Base-by-base conservation (phyloP, 2,888 invertebrate species). In the Drosophila antonietae region DNA sequence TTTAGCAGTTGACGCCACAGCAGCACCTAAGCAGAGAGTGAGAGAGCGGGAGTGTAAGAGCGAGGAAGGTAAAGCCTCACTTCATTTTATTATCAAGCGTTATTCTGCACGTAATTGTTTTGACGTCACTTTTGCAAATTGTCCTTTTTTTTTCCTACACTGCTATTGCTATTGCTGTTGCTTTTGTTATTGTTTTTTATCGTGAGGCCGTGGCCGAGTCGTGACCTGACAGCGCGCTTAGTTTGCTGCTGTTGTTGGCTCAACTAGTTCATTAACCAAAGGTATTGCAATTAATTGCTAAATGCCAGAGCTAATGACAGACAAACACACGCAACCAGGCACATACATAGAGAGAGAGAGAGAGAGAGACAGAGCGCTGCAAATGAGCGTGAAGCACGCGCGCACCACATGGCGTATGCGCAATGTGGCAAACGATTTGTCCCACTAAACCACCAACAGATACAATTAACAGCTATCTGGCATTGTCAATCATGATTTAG, bases 61-160 rank as follows among this genome's bases (percentile, higher is more conserved):
- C 15, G 35, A 37, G 47, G 57, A 44, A 20, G 28, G 20, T 39
- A 63, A 61, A 66, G 78, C 59, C 62, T 73, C 88, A 88, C 85
- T 89, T 83, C 83, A 88, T 85, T 89, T 89, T 89, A 89, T 89
- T 89, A 86, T 86, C 89, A 84, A 84, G 84, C 89, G 79, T 78
- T 82, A 82, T 86, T 84, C 71, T 79, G 77, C 85, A 82, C 89
- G 86, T 86, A 86, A 86, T 86, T 86, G 89, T 88, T 86, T 85
- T 88, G 85, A 83, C 85, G 89, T 88, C 89, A 84, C 89, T 79
- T 73, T 76, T 80, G 81, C 84, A 84, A 80, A 80, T 84, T 87
- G 85, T 81, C 66, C 77, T 77, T 88, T 87, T 87, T 71, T 71
- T 28, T 18, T 31, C 41, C 7, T 0, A 10, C 9, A 2, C 2